Evolutionary conservation across 2,797 vertebrate genomes (phyloP), one percentile per base, ranked within the genome.

Genomic region (Erithacus rubecula): DNA sequence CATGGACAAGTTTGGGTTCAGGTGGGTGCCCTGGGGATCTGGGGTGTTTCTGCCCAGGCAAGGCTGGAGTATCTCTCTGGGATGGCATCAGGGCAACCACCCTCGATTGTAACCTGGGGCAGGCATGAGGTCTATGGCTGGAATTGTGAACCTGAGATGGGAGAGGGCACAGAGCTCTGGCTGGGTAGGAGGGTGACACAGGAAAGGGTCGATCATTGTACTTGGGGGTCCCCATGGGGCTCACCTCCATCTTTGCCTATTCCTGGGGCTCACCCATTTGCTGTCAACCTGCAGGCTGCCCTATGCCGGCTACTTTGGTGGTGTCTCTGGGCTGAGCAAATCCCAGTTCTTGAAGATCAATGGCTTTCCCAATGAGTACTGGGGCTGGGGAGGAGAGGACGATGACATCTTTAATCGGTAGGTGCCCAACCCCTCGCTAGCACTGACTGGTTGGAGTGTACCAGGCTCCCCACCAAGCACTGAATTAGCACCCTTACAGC

Each of bases 1-100:
- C 94, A 99, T 99, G 99, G 99, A 99, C 98, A 99, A 99, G 96
- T 99, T 99, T 64, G 99, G 99, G 84, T 99, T 99, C 98, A 99
- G 99, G 99, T 99, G 96, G 91, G 98, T 89, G 55, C 46, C 27
- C 22, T 64, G 53, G 1, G 18, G 44, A 29, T 21, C 32, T 51
- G 58, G 15, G 14, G 8, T 43, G 21, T 36, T 63, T 62, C 39
- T 43, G 36, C 26, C 8, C 11, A 18, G 34, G 15, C 13, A 58
- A 27, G 41, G 30, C 39, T 85, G 62, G 26, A 34, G 11, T 75
- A 15, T 37, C 39, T 89, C 9, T 20, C 47, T 12, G 12, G 18
- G 8, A 14, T 68, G n/a, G 52, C 9, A 4, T 30, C 1, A 0
- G 21, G n/a, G 19, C 46, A 75, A 65, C 34, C 59, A 69, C 6